Percentiles rank a stretch among this genome's conserved stretches.
Conservation (phyloP, 35 echinoderm and acorn worm genomes). For the Patiria miniata region DNA sequence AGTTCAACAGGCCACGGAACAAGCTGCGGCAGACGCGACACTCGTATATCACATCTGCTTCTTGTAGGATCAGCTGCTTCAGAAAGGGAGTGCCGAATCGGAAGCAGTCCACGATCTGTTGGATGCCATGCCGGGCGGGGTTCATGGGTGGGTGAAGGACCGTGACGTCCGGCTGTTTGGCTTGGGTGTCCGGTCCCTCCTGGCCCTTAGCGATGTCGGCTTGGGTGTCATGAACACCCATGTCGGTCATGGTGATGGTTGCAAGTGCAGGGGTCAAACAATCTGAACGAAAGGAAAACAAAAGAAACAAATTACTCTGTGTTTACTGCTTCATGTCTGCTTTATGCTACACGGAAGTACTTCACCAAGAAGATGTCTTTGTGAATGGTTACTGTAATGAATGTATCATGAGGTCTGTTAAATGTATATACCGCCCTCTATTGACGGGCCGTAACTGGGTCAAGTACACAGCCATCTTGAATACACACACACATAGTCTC, state of each 20-base stretch:
- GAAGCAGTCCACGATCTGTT: slow-evolving; percentile 69
- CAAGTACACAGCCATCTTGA: too few species aligned
- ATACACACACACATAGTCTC: too few species aligned
- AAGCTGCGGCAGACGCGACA: slow-evolving; percentile 83
- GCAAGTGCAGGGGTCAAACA: not conserved
- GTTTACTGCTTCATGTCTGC: too few species aligned
- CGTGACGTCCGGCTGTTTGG: slow-evolving; percentile 39
- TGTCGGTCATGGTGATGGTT: not conserved
- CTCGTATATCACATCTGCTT: slow-evolving; percentile 90
- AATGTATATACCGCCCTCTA: too few species aligned
- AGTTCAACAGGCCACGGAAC: slow-evolving; percentile 87
- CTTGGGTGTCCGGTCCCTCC: slow-evolving; percentile 15
- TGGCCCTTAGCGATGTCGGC: not conserved
- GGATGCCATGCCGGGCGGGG: slow-evolving; percentile 44
- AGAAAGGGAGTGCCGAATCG: slow-evolving; percentile 71
- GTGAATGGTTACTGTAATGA: too few species aligned
- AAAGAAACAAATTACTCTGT: not conserved
- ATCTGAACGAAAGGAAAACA: slow-evolving; percentile 8
- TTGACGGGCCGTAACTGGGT: too few species aligned
- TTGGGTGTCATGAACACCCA: slow-evolving; percentile 5
- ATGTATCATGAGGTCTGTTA: too few species aligned
- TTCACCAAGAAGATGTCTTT: too few species aligned
- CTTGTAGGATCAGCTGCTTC: slow-evolving; percentile 78
- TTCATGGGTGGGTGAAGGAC: slow-evolving; percentile 42
- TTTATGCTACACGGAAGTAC: too few species aligned